phyloP scores from a whole-genome alignment of 2,113 vertebrate species.

The Clupea harengus region DNA sequence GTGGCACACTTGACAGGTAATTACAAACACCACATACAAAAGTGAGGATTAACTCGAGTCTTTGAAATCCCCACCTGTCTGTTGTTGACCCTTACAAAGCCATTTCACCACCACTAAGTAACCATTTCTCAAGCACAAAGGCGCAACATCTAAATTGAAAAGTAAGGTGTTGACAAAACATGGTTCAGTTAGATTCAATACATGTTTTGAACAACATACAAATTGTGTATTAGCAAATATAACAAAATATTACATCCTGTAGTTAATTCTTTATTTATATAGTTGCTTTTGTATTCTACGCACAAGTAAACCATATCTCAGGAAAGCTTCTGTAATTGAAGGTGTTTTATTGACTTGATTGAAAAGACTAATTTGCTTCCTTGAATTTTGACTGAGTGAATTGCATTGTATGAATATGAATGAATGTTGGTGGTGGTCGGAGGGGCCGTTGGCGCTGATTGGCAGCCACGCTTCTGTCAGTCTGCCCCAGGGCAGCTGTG shows the following conservation, averaged over 20 bases:
- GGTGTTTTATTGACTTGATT: background rate
- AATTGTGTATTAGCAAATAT: too few relatives aligned
- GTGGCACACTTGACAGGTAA: background rate
- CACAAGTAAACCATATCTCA: too few relatives aligned
- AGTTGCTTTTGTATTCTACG: too few relatives aligned
- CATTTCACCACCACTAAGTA: background rate
- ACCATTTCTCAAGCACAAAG: background rate
- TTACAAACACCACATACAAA: slow-evolving; percentile 1
- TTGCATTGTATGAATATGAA: too few relatives aligned
- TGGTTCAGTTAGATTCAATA: too few relatives aligned
- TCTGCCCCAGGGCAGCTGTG: too few relatives aligned
- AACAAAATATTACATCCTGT: too few relatives aligned
- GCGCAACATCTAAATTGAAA: background rate
- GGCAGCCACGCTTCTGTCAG: too few relatives aligned
- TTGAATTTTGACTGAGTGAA: background rate
- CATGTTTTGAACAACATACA: too few relatives aligned
- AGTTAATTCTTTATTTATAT: too few relatives aligned
- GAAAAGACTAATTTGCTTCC: background rate
- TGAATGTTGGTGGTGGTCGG: too few relatives aligned
- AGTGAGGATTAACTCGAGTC: background rate
- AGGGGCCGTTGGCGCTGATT: too few relatives aligned
- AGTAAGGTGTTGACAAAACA: background rate
- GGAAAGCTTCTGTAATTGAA: background rate
- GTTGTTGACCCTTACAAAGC: background rate
- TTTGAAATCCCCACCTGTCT: background rate